Percentiles rank a stretch among this genome's conserved stretches.
Evolutionary conservation across 23 tunicate species (phyloP).

Genomic region (Oikopleura vanhoeffeni): DNA sequence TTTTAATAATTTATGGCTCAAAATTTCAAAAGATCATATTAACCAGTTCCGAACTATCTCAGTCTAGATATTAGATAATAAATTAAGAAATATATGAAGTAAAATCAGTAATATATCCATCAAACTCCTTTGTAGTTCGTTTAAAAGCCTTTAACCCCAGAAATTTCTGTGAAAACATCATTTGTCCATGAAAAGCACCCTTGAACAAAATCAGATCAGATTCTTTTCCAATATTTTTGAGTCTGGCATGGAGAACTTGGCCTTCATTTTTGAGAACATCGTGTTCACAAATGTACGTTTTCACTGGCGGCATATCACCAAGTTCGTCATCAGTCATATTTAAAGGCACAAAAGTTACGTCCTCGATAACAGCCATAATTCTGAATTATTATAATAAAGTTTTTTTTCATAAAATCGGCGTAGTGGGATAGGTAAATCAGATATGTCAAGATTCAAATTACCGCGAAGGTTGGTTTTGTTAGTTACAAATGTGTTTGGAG

Average conservation of each 20-base stretch:
- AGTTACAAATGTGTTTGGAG: too few relatives aligned
- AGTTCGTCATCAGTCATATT: neutral
- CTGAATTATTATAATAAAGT: too few relatives aligned
- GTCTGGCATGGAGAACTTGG: neutral
- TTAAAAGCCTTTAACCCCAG: neutral
- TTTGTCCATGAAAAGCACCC: neutral
- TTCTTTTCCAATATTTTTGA: neutral
- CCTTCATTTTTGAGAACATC: conserved; percentile 15
- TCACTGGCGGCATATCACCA: neutral
- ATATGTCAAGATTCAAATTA: too few relatives aligned
- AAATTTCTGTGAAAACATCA: neutral
- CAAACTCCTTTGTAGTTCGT: neutral
- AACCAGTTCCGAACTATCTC: too few relatives aligned
- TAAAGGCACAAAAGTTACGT: neutral
- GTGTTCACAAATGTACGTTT: neutral
- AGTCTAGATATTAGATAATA: too few relatives aligned
- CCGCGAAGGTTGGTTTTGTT: too few relatives aligned
- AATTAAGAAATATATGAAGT: neutral
- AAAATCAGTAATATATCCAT: neutral
- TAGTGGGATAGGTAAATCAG: too few relatives aligned
- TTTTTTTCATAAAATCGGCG: too few relatives aligned
- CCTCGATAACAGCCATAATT: neutral
- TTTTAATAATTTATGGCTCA: too few relatives aligned
- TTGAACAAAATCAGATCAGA: neutral
- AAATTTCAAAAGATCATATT: too few relatives aligned